A percentile compares a stretch with the other conserved stretches of the same genome.
Evolutionary conservation across 2,797 vertebrate genomes (phyloP).

Genomic region (Aeoliscus strigatus): DNA sequence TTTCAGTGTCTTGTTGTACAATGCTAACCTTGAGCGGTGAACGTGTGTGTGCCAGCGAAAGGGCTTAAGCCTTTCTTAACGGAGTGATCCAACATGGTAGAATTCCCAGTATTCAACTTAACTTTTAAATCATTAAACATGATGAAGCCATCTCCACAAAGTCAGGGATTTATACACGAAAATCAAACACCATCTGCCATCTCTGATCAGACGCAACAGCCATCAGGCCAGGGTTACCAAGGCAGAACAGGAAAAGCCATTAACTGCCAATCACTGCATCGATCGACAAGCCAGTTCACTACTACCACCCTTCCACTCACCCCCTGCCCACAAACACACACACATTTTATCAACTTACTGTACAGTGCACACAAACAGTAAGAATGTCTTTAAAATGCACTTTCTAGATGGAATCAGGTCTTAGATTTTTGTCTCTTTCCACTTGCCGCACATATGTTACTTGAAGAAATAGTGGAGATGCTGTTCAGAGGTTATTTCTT

Average conservation of each 20-base stretch:
- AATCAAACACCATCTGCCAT: slow-evolving; percentile 81
- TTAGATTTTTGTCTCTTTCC: no score
- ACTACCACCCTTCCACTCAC: slow-evolving; percentile 47
- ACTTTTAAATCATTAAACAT: slow-evolving; percentile 79
- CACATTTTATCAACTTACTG: slow-evolving; percentile 51
- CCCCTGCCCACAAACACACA: slow-evolving; percentile 47
- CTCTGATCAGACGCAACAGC: slow-evolving; percentile 80
- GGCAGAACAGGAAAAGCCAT: slow-evolving; percentile 84
- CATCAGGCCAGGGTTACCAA: slow-evolving; percentile 79
- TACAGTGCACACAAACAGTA: slow-evolving; percentile 28
- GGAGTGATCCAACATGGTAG: slow-evolving; percentile 42
- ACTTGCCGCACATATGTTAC: no score
- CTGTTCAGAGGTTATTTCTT: slow-evolving; percentile 40
- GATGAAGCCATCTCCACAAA: slow-evolving; percentile 78
- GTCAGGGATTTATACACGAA: slow-evolving; percentile 74
- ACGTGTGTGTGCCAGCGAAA: slow-evolving; percentile 30
- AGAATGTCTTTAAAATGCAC: no score
- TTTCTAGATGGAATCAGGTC: slow-evolving; percentile 24
- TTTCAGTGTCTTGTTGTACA: slow-evolving; percentile 15
- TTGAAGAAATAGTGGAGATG: slow-evolving; percentile 49
- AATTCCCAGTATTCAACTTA: slow-evolving; percentile 72
- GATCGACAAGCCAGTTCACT: slow-evolving; percentile 76
- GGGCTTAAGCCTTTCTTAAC: slow-evolving; percentile 40
- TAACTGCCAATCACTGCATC: slow-evolving; percentile 85
- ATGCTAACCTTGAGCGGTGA: slow-evolving; percentile 24